A percentile compares a stretch with the other conserved stretches of the same genome.
These are phyloP conservation scores for Tetrax tetrax DNA, from an alignment of 2,113 vertebrate species.

Conservation along the genomic window DNA sequence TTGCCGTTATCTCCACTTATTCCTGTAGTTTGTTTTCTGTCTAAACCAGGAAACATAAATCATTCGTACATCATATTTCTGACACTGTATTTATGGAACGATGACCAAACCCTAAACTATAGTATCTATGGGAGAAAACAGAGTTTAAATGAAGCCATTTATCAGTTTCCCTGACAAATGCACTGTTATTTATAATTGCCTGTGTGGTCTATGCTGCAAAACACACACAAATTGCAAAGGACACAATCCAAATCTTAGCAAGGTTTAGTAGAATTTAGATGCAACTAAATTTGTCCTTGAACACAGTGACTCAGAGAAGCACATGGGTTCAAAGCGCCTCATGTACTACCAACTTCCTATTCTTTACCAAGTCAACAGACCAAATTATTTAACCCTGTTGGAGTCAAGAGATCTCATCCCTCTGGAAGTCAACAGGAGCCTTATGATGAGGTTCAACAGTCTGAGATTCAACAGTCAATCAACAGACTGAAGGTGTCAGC, in stretches of 20 bases:
- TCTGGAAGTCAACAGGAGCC: background rate
- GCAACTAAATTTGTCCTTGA: background rate
- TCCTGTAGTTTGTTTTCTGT: background rate
- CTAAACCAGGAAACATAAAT: background rate
- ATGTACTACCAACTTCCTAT: accelerated
- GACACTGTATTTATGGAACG: background rate
- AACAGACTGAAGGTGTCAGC: background rate
- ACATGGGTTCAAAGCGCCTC: background rate
- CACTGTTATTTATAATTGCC: background rate
- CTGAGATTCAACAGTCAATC: background rate
- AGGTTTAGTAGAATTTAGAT: background rate
- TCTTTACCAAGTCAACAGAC: background rate
- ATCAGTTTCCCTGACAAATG: background rate
- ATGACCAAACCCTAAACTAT: background rate
- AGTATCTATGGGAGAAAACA: background rate
- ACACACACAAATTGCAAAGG: background rate
- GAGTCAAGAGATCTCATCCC: background rate
- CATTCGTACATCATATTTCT: background rate
- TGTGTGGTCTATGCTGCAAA: background rate
- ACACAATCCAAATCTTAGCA: background rate
- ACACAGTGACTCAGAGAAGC: background rate
- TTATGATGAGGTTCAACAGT: background rate
- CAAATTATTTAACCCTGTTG: background rate
- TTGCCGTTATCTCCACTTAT: background rate
- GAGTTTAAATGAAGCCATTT: background rate